Evolutionary conservation across 1,140 invertebrate genomes (phyloP).

Genomic region (Drosophila parabipectinata): DNA sequence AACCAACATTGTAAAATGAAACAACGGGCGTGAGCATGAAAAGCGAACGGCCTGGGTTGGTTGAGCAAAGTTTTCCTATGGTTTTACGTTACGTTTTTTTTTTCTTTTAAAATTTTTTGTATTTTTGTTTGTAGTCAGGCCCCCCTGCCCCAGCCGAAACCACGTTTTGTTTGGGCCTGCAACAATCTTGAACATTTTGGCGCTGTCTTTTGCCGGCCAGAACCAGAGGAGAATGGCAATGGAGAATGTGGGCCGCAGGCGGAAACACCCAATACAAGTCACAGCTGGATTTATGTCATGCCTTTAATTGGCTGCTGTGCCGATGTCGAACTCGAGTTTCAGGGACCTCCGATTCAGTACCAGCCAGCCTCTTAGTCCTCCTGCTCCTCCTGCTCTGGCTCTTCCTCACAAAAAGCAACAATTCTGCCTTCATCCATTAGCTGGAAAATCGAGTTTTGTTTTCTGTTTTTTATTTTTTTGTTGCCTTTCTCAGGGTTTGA

Average conservation of each 20-base stretch:
- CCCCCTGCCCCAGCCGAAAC: conserved; percentile 15
- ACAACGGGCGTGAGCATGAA: conserved; percentile 77
- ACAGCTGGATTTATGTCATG: conserved; percentile 84
- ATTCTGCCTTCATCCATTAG: conserved; percentile 72
- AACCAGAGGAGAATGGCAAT: conserved; percentile 32
- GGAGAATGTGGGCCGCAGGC: conserved; percentile 82
- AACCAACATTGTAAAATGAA: conserved; percentile 66
- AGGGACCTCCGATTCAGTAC: conserved; percentile 15
- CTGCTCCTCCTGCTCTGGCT: conserved; percentile 27
- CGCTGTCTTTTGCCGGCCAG: conserved; percentile 59
- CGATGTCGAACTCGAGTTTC: conserved; percentile 53
- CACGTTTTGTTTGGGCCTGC: conserved; percentile 69
- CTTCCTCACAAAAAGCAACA: conserved; percentile 44
- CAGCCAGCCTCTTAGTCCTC: conserved; percentile 17
- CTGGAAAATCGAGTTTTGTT: conserved; percentile 73
- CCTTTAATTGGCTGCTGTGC: conserved; percentile 83
- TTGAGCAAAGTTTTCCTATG: conserved; percentile 56
- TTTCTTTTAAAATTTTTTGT: conserved; percentile 8
- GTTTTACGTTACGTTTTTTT: conserved; percentile 30
- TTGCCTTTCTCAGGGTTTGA: conserved; percentile 12
- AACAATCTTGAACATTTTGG: conserved; percentile 80
- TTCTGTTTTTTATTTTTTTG: not conserved
- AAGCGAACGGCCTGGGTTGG: conserved; percentile 55
- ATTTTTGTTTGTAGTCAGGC: conserved; percentile 6
- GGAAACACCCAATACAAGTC: conserved; percentile 84